A percentile compares a stretch with the other conserved stretches of the same genome.
Evolutionary conservation across 1,140 invertebrate species (phyloP).

Genomic region (Diachasma alloeum): DNA sequence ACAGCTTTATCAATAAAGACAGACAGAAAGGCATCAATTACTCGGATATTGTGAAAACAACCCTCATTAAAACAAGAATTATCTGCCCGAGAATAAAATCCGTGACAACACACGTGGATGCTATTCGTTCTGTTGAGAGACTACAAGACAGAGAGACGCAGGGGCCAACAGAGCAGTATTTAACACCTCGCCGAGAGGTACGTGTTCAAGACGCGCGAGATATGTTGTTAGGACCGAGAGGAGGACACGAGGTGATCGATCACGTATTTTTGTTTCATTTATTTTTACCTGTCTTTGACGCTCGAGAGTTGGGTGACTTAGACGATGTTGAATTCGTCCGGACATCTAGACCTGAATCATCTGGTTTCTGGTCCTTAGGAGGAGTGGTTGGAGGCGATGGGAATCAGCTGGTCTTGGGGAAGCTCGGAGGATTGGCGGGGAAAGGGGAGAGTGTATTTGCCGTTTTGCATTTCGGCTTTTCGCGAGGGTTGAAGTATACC

Average conservation of each 20-base stretch:
- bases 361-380: background rate
- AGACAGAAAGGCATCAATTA: no score
- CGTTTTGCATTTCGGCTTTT: conserved; percentile 37
- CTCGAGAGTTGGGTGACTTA: background rate
- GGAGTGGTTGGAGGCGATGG: no score
- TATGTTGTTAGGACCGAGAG: conserved; percentile 24
- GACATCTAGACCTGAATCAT: background rate
- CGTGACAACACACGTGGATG: background rate
- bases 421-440: background rate
- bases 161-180: conserved; percentile 45
- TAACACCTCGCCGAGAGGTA: conserved; percentile 40
- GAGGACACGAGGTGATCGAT: conserved; percentile 12
- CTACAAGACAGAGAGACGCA: conserved; percentile 51
- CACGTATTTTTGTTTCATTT: conserved; percentile 8
- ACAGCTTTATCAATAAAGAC: no score
- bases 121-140: conserved; percentile 33
- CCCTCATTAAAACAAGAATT: no score
- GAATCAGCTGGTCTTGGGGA: no score
- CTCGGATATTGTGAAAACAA: no score
- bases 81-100: background rate
- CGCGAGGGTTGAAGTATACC: background rate
- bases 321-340: background rate
- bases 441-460: background rate
- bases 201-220: conserved; percentile 29
- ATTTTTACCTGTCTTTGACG: background rate